These are phyloP conservation scores for Coreius guichenoti DNA, from an alignment of 2,797 vertebrate genomes.

Conservation along the genomic window DNA sequence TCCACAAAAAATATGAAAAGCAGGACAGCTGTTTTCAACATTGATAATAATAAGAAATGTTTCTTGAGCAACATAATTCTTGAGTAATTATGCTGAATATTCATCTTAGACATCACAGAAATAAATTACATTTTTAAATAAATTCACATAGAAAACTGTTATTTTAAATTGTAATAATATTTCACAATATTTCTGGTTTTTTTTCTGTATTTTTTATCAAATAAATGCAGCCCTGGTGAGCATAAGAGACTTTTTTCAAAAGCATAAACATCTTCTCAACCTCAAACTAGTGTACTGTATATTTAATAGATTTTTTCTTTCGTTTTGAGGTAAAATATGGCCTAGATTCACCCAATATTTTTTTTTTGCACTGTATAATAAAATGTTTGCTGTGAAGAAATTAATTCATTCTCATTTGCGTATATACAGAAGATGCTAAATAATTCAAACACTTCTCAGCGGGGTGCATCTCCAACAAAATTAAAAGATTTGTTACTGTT, in stretches of 20 bases:
- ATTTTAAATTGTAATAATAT: not conserved
- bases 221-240: not conserved
- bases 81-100: not conserved
- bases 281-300: not conserved
- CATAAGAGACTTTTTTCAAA: not conserved
- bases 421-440: slow-evolving; percentile 35
- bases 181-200: too few species aligned
- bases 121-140: not conserved
- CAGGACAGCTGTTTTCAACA: not conserved
- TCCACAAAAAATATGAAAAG: not conserved
- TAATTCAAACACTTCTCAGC: slow-evolving; percentile 48
- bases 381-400: slow-evolving; percentile 12
- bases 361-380: not conserved
- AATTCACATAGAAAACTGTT: not conserved
- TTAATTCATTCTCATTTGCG: slow-evolving; percentile 29
- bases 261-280: not conserved
- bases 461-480: slow-evolving; percentile 31
- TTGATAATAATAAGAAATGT: not conserved
- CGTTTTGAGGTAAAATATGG: slow-evolving; percentile 1
- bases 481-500: slow-evolving; percentile 41
- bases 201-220: not conserved
- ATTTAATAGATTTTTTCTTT: too few species aligned
- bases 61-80: not conserved
- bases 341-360: not conserved
- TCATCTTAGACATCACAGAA: not conserved